Evolutionary conservation across 2,113 vertebrate species (phyloP).

Genomic region (Theristicus caerulescens): DNA sequence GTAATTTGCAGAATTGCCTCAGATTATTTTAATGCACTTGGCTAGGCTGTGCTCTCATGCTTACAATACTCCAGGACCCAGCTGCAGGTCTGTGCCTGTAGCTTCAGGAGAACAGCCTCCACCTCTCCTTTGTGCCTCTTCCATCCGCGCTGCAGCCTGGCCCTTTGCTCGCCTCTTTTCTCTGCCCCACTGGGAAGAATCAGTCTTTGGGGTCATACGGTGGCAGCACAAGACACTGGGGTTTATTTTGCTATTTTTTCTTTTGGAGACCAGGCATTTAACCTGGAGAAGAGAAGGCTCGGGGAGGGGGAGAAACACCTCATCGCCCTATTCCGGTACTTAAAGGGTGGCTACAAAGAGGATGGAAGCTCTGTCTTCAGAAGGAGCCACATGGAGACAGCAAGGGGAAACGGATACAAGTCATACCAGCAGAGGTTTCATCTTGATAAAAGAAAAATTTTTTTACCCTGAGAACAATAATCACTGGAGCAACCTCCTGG

Average conservation of each 20-base stretch:
- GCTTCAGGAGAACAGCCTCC: neutral
- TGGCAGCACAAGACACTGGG: neutral
- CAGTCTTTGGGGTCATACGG: neutral
- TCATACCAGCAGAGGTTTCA: neutral
- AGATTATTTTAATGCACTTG: neutral
- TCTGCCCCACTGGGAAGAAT: neutral
- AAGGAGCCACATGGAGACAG: neutral
- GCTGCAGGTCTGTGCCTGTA: neutral
- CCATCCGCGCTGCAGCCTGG: fast-evolving
- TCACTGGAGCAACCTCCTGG: neutral
- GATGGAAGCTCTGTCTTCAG: neutral
- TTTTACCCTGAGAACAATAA: neutral
- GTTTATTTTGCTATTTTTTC: neutral
- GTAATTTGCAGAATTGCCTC: fast-evolving
- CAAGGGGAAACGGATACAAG: neutral
- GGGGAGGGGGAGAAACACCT: neutral
- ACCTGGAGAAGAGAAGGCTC: neutral
- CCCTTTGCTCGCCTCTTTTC: neutral
- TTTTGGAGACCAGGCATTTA: neutral
- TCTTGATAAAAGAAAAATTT: neutral
- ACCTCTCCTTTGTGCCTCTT: neutral
- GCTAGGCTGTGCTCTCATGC: neutral
- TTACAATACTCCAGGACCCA: fast-evolving
- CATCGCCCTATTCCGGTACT: neutral
- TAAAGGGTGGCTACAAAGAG: neutral